Conservation (phyloP, 2,113 vertebrate species). For the Burhinus oedicnemus region DNA sequence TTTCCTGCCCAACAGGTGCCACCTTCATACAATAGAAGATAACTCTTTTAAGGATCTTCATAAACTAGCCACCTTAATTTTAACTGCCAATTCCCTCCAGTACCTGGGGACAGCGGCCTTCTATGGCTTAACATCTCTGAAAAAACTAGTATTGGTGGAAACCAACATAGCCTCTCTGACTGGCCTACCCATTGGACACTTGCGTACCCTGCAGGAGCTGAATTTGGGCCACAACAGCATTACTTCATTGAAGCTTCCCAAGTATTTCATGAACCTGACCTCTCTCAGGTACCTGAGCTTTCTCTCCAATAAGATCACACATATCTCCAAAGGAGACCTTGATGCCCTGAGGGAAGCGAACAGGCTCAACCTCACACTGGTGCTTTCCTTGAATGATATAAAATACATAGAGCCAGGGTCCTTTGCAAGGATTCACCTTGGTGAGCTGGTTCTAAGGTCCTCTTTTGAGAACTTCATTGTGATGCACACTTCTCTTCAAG, state of each 20-base stretch:
- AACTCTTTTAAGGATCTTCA: constrained; percentile 67
- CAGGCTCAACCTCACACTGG: constrained; percentile 71
- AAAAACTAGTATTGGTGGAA: constrained; percentile 73
- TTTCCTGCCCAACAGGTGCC: constrained; percentile 65
- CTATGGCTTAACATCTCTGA: constrained; percentile 60
- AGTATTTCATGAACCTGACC: constrained; percentile 66
- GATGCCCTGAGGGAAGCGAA: constrained; percentile 42
- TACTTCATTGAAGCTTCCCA: constrained; percentile 66
- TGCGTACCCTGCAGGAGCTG: constrained; percentile 70
- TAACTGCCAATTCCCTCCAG: constrained; percentile 78
- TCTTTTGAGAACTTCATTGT: constrained; percentile 58
- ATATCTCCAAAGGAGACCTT: constrained; percentile 65
- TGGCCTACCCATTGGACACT: constrained; percentile 71
- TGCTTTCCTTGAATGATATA: constrained; percentile 77
- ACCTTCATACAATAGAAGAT: constrained; percentile 71
- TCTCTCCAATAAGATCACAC: constrained; percentile 68
- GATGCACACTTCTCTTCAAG: constrained; percentile 65
- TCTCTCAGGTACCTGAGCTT: constrained; percentile 69
- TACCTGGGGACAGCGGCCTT: constrained; percentile 61
- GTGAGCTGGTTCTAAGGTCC: constrained; percentile 68
- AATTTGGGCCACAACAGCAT: constrained; percentile 77
- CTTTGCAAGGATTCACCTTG: constrained; percentile 68
- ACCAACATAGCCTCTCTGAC: constrained; percentile 55
- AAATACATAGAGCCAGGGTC: constrained; percentile 68
- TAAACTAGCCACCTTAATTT: constrained; percentile 73